Evolutionary conservation across 2,797 vertebrate species (phyloP).

Genomic region (Carcharodon carcharias): DNA sequence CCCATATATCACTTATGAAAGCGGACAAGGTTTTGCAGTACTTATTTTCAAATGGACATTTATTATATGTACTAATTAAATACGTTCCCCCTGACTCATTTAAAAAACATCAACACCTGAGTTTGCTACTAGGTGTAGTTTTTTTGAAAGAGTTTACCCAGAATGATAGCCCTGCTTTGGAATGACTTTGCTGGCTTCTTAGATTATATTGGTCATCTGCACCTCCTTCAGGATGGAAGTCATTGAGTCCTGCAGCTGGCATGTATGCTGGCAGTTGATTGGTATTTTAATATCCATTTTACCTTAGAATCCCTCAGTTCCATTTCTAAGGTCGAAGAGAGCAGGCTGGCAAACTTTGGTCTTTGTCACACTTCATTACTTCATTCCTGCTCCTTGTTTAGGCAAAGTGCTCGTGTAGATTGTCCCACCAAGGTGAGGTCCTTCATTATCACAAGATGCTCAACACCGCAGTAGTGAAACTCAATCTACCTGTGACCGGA

Average conservation of each 20-base stretch:
- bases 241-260: not conserved
- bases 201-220: not conserved
- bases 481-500: not conserved
- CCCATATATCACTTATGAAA: not conserved
- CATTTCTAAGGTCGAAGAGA: not conserved
- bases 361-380: not conserved
- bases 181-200: not conserved
- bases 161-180: no score
- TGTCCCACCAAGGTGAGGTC: not conserved
- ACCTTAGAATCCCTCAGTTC: not conserved
- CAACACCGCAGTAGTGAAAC: not conserved
- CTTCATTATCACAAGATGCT: not conserved
- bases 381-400: not conserved
- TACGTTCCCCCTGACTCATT: not conserved
- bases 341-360: not conserved
- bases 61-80: not conserved
- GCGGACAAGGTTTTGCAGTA: not conserved
- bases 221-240: not conserved
- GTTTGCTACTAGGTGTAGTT: not conserved
- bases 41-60: not conserved
- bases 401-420: not conserved
- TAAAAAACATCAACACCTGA: not conserved
- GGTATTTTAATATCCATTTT: not conserved
- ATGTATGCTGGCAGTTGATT: not conserved
- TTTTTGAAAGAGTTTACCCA: not conserved